Conservation (phyloP, 2,113 vertebrate species). For the Rhagologus leucostigma region DNA sequence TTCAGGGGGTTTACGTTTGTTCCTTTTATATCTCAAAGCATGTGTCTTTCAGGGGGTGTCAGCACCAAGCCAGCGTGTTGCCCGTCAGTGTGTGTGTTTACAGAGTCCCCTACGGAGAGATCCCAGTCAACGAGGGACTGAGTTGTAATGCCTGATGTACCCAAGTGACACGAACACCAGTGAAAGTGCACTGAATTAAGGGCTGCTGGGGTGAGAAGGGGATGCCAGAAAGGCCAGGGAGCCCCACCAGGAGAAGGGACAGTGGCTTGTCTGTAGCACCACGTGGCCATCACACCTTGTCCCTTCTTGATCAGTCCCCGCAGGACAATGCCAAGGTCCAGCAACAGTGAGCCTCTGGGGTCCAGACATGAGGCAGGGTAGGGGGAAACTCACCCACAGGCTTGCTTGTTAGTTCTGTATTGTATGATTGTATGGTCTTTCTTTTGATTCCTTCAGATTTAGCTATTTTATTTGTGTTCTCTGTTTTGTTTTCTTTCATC, state of each 20-base stretch:
- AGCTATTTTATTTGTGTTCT: neutral
- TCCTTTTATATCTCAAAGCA: neutral
- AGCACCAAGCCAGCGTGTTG: neutral
- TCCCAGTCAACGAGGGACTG: neutral
- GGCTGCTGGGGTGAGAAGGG: neutral
- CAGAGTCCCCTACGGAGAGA: neutral
- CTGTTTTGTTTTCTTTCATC: neutral
- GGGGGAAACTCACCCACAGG: neutral
- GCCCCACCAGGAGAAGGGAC: neutral
- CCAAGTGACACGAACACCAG: neutral
- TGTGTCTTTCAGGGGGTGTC: neutral
- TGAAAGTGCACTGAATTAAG: neutral
- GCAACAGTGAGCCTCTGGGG: neutral
- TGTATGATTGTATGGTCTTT: neutral
- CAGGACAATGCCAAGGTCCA: neutral
- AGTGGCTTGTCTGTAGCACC: neutral
- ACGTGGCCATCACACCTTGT: fast-evolving
- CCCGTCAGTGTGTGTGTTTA: neutral
- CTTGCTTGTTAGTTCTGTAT: neutral
- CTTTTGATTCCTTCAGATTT: neutral
- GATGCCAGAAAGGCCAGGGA: neutral
- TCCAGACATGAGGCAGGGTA: neutral
- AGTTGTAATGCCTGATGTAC: neutral
- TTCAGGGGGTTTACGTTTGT: fast-evolving
- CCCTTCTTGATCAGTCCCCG: neutral